Evolutionary conservation across 2,888 invertebrate genomes (phyloP).

Genomic region (Strigamia crassipes): DNA sequence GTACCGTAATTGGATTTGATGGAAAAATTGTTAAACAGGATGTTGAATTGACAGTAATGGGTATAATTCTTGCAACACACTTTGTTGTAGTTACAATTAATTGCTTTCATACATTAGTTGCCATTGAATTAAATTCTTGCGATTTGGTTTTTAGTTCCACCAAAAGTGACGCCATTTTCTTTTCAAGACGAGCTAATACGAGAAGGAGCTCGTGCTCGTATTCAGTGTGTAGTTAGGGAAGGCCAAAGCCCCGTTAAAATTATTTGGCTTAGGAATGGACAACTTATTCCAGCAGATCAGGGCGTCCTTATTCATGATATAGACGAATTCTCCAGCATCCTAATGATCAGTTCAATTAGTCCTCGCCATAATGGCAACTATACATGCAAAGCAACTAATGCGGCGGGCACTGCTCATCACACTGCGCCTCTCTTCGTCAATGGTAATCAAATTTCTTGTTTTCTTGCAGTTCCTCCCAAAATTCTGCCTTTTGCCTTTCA

Average conservation of each 20-base stretch:
- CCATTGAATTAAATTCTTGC: slow-evolving; percentile 54
- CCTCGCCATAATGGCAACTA: slow-evolving; percentile 58
- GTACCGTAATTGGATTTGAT: not conserved
- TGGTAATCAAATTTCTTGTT: slow-evolving; percentile 36
- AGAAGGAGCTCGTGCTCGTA: slow-evolving; percentile 12
- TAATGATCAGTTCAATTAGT: slow-evolving; percentile 56
- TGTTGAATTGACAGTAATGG: slow-evolving; percentile 12
- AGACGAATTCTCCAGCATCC: slow-evolving; percentile 56
- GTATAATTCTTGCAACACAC: slow-evolving; percentile 55
- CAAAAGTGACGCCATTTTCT: slow-evolving; percentile 31
- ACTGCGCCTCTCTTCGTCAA: slow-evolving; percentile 18
- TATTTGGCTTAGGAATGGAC: slow-evolving; percentile 57
- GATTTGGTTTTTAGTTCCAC: slow-evolving; percentile 50
- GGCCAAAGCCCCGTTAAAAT: slow-evolving; percentile 57
- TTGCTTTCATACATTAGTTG: slow-evolving; percentile 4
- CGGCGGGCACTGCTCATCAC: not conserved
- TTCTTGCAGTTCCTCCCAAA: slow-evolving; percentile 71
- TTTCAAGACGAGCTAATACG: slow-evolving; percentile 41
- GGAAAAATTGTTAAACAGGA: not conserved
- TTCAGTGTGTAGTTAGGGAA: slow-evolving; percentile 41
- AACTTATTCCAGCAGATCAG: slow-evolving; percentile 53
- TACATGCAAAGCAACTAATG: slow-evolving; percentile 53
- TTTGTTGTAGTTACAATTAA: not conserved
- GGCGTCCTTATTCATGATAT: slow-evolving; percentile 53
- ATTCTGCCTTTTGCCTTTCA: slow-evolving; percentile 77